Base-by-base conservation (phyloP, 1,140 invertebrate genomes). In the Panulirus ornatus region DNA sequence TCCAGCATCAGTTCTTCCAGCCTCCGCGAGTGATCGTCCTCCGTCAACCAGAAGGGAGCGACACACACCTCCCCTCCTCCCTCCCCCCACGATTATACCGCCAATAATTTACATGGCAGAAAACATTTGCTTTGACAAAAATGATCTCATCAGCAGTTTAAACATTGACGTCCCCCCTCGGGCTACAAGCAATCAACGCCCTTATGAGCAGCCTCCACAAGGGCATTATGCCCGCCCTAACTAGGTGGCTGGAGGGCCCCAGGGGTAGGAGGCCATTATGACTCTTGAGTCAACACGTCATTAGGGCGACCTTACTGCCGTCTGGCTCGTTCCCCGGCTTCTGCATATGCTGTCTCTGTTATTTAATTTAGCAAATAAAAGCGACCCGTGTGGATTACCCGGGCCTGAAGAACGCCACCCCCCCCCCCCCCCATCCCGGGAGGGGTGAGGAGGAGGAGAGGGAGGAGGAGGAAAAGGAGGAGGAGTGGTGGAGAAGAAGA, bases 141-240 rank as follows among this genome's bases (percentile, higher is more conserved):
- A 82, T 82, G 78, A 82, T 82, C 78, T 58, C 78, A 82, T 82
- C 78, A 82, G 22, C 78, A 82, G 78, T 82, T 58, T 82, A 82
- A 82, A 82, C 78, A 51, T 51, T 6, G 51, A 30, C 42, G 40
- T 14, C 47, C n/a, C 27, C 8, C 34, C 19, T 79, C 44, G 40
- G 36, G 42, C n/a, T 34, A 78, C 75, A 78, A 34, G 75, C 75
- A 78, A 78, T 78, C 75, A 78, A 78, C 75, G 40, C 75, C 75
- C 75, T 38, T 78, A 78, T 3, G 75, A 44, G 36, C 9, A 22
- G 19, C 36, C 14, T 42, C 14, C 75, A 78, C 3, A 78, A 44
- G 75, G 27, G 38, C 36, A 78, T 78, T 78, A 78, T n/a, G 22
- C 5, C 19, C 9, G 30, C 1, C 11, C 36, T 44, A 42, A 78